phyloP scores from a whole-genome alignment of 2,888 invertebrate species.

The Sarcophaga subvicina region DNA sequence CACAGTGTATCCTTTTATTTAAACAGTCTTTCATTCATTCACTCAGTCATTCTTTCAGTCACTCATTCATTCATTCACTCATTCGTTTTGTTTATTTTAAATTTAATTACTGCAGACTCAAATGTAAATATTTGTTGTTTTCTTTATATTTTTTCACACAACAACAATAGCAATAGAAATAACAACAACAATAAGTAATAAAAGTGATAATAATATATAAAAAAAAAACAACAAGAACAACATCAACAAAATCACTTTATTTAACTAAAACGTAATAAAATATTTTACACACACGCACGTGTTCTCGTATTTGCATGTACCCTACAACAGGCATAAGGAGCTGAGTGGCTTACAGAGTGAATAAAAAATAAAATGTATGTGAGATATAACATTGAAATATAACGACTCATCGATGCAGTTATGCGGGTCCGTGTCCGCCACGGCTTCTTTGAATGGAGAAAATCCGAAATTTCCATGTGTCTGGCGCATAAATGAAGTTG shows the following conservation, averaged over 20 bases:
- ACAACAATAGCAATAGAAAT: not conserved
- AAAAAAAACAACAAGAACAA: not conserved
- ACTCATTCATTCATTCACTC: not conserved
- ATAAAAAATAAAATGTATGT: too few species aligned
- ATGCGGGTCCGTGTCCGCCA: too few species aligned
- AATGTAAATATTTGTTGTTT: constrained; percentile 24
- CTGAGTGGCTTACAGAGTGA: too few species aligned
- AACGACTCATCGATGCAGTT: too few species aligned
- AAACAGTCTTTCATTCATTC: not conserved
- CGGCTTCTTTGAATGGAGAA: too few species aligned
- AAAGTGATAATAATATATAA: not conserved
- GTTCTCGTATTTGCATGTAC: not conserved
- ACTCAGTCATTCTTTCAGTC: not conserved
- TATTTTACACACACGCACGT: not conserved
- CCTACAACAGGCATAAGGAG: too few species aligned
- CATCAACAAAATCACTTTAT: constrained; percentile 12
- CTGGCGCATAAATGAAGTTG: too few species aligned
- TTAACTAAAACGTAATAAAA: constrained; percentile 16
- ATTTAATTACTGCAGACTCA: constrained; percentile 52
- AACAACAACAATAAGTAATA: not conserved
- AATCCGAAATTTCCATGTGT: too few species aligned
- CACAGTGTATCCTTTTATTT: not conserved
- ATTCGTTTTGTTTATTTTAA: constrained; percentile 5
- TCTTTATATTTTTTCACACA: not conserved
- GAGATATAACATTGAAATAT: too few species aligned